Evolutionary conservation across 1,140 invertebrate genomes (phyloP).

Genomic region (Nephotettix cincticeps): DNA sequence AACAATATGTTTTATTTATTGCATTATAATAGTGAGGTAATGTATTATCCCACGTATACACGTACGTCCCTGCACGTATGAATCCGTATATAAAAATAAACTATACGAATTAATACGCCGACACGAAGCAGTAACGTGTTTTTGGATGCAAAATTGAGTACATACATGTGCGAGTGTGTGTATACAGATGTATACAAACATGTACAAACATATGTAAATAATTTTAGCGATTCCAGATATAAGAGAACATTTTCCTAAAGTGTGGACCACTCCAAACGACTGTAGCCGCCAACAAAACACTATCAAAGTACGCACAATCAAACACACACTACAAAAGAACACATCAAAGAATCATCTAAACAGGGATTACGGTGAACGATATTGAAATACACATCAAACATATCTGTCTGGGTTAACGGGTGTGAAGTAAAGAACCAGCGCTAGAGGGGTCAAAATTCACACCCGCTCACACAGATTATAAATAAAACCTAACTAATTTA

Average conservation of each 20-base stretch:
- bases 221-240: background rate
- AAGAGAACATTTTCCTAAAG: constrained; percentile 9
- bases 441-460: background rate
- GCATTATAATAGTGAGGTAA: constrained; percentile 20
- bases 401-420: background rate
- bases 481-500: background rate
- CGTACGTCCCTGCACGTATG: background rate
- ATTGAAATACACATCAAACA: constrained; percentile 22
- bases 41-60: constrained; percentile 21
- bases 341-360: constrained; percentile 24
- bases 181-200: constrained; percentile 6
- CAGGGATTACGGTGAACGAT: constrained; percentile 2
- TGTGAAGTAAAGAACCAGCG: background rate
- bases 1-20: constrained; percentile 25
- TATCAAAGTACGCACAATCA: constrained; percentile 25
- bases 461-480: background rate
- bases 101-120: too few relatives aligned
- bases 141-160: background rate
- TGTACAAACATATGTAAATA: background rate
- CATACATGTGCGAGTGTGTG: constrained; percentile 10
- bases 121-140: background rate
- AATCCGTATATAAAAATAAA: too few relatives aligned
- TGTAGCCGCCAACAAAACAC: constrained; percentile 10
- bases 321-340: constrained; percentile 26
- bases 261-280: constrained; percentile 25